A percentile compares a stretch with the other conserved stretches of the same genome.
phyloP scores from a whole-genome alignment of 2,797 vertebrate species.

The Diplodus puntazzo region DNA sequence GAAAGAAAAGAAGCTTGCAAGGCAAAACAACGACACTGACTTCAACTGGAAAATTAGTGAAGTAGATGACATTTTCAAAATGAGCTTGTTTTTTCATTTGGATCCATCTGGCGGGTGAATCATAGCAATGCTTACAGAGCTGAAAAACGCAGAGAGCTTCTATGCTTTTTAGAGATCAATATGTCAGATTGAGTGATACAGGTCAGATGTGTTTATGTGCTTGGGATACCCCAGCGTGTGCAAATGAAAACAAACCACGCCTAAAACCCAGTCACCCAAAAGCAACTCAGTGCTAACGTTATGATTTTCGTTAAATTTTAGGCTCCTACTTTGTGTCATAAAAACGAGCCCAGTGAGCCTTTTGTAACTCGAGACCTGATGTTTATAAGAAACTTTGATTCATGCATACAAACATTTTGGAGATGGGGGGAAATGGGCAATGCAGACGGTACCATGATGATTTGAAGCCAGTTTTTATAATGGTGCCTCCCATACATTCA shows the following conservation, averaged over 20 bases:
- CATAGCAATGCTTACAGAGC: constrained; percentile 49
- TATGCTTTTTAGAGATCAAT: constrained; percentile 61
- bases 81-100: constrained; percentile 40
- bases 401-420: too few relatives aligned
- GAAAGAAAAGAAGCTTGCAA: constrained; percentile 18
- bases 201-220: constrained; percentile 58
- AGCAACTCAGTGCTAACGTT: constrained; percentile 32
- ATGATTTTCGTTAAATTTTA: constrained; percentile 29
- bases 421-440: too few relatives aligned
- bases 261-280: constrained; percentile 39
- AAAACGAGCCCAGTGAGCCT: constrained; percentile 45
- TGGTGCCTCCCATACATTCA: too few relatives aligned
- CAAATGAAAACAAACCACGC: constrained; percentile 57
- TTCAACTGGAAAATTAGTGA: constrained; percentile 48
- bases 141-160: constrained; percentile 40
- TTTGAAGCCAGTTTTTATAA: too few relatives aligned
- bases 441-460: too few relatives aligned
- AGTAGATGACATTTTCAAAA: constrained; percentile 37
- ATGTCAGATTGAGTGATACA: constrained; percentile 60
- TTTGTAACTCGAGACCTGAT: constrained; percentile 19
- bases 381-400: background rate
- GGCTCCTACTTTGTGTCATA: constrained; percentile 22
- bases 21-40: constrained; percentile 21
- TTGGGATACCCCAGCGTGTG: constrained; percentile 42
- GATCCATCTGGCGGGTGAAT: constrained; percentile 42